phyloP scores from a whole-genome alignment of 2,888 invertebrate genomes.

The Yponomeuta malinellus region DNA sequence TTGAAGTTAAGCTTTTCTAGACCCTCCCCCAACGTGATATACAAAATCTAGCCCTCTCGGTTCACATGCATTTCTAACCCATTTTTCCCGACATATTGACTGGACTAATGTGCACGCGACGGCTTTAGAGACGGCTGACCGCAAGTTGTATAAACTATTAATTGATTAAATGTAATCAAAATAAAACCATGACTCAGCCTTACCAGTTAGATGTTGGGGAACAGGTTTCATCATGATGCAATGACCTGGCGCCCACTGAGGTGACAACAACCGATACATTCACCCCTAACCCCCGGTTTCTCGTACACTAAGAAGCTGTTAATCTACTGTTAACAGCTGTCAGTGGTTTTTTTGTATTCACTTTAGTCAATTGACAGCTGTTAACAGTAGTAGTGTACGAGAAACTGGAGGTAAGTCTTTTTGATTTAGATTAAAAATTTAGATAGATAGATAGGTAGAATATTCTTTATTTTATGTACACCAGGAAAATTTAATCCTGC shows the following conservation, averaged over 20 bases:
- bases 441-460: not conserved
- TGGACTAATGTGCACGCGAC: too few relatives aligned
- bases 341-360: too few relatives aligned
- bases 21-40: too few relatives aligned
- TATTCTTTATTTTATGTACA: too few relatives aligned
- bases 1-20: too few relatives aligned
- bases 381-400: too few relatives aligned
- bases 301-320: too few relatives aligned
- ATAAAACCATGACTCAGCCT: not conserved
- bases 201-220: not conserved
- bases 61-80: too few relatives aligned
- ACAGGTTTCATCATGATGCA: not conserved
- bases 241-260: not conserved
- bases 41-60: too few relatives aligned
- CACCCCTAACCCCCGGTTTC: not conserved
- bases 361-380: too few relatives aligned
- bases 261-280: not conserved
- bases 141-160: not conserved
- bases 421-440: not conserved
- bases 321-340: too few relatives aligned
- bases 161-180: not conserved
- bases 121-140: not conserved
- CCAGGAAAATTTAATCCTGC: not conserved
- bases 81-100: too few relatives aligned
- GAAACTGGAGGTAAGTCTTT: not conserved